A percentile compares a stretch with the other conserved stretches of the same genome.
These are phyloP conservation scores for Stenopsyche tienmushanensis DNA, from an alignment of 1,140 invertebrate genomes.

Conservation along the genomic window DNA sequence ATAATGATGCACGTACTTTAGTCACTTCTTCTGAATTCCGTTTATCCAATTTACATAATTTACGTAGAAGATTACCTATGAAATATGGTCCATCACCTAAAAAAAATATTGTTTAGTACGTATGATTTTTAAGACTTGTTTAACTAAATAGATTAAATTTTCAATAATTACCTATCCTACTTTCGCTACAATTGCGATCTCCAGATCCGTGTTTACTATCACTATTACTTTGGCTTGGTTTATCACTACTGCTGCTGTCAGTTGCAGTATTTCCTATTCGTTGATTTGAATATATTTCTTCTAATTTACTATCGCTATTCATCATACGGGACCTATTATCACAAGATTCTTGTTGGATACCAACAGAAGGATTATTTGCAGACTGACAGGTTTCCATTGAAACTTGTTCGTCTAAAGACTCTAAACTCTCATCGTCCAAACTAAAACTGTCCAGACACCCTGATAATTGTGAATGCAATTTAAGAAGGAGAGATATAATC, in stretches of 20 bases:
- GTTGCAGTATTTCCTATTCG: conserved; percentile 1
- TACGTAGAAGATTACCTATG: conserved; percentile 73
- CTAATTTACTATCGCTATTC: conserved; percentile 43
- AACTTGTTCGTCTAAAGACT: conserved; percentile 26
- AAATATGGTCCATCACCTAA: conserved; percentile 83
- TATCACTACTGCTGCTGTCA: conserved; percentile 9
- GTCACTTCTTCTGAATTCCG: conserved; percentile 67
- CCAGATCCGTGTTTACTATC: conserved; percentile 17
- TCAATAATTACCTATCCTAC: conserved; percentile 32
- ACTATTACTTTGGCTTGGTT: conserved; percentile 31
- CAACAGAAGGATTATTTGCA: not conserved
- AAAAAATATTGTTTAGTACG: conserved; percentile 2
- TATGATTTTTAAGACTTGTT: too few species aligned
- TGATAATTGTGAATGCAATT: conserved; percentile 89
- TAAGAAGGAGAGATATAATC: conserved; percentile 86
- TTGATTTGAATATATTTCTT: not conserved
- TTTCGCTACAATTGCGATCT: conserved; percentile 15
- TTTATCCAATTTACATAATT: conserved; percentile 70
- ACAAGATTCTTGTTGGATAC: not conserved
- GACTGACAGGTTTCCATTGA: conserved; percentile 18
- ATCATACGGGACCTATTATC: too few species aligned
- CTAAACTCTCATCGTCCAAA: conserved; percentile 50
- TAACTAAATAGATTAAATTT: not conserved
- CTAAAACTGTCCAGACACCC: conserved; percentile 77
- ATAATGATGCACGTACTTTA: conserved; percentile 68